Percentiles rank a stretch among this genome's conserved stretches.
Conservation (phyloP, 2,888 invertebrate genomes). For the Caenorhabditis virilis region DNA sequence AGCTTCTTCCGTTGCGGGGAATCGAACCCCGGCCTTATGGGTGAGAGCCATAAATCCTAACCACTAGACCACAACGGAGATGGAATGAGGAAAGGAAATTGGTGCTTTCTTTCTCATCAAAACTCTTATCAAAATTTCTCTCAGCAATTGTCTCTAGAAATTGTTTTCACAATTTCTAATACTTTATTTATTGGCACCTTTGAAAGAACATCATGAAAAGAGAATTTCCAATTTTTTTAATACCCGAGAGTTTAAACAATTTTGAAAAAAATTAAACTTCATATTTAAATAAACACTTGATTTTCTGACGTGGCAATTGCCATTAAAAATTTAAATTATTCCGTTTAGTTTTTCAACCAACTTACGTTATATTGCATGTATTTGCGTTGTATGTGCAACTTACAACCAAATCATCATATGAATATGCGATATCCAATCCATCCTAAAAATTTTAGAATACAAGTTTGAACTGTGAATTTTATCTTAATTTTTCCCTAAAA, state of each 20-base stretch:
- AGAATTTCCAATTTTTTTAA: too few relatives aligned
- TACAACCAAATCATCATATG: constrained; percentile 60
- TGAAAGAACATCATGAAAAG: too few relatives aligned
- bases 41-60: constrained; percentile 59
- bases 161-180: too few relatives aligned
- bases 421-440: constrained; percentile 40
- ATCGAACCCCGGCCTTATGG: constrained; percentile 59
- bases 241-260: background rate
- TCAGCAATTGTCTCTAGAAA: too few relatives aligned
- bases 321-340: background rate
- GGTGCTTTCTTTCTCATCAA: too few relatives aligned
- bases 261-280: background rate
- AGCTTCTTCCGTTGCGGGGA: constrained; percentile 54
- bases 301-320: too few relatives aligned
- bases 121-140: too few relatives aligned
- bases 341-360: background rate
- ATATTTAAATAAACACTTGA: too few relatives aligned
- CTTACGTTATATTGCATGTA: constrained; percentile 56
- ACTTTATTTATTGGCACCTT: too few relatives aligned
- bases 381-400: constrained; percentile 64
- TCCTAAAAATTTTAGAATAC: too few relatives aligned
- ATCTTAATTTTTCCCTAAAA: too few relatives aligned
- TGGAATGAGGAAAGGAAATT: too few relatives aligned
- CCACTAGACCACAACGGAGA: constrained; percentile 57
- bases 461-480: constrained; percentile 15